These are phyloP conservation scores for Allygus modestus DNA, from an alignment of 2,888 invertebrate species.

Conservation along the genomic window DNA sequence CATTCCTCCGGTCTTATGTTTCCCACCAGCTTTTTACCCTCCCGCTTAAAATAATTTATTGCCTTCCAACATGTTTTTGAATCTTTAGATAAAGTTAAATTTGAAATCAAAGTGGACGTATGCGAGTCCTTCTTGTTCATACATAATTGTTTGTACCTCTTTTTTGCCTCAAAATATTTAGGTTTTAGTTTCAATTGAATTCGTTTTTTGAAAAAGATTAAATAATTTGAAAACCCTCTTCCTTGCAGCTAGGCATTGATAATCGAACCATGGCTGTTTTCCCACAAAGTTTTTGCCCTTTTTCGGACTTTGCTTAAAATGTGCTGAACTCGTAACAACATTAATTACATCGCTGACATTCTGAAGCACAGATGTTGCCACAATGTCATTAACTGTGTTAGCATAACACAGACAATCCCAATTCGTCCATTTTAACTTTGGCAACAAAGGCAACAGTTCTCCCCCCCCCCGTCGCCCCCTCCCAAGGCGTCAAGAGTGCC, in stretches of 20 bases:
- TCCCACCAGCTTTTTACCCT: too few relatives aligned
- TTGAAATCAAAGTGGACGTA: background rate
- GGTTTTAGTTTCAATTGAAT: background rate
- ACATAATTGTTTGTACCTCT: constrained; percentile 31
- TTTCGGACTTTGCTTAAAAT: background rate
- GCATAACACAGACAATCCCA: background rate
- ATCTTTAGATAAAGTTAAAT: background rate
- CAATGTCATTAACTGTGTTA: background rate
- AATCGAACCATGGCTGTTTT: background rate
- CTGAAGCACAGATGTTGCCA: background rate
- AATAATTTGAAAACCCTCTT: constrained; percentile 9
- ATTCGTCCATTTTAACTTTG: constrained; percentile 29
- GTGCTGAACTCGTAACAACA: background rate
- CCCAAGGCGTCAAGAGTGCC: constrained; percentile 4
- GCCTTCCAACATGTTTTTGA: constrained; percentile 52
- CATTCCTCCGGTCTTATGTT: too few relatives aligned
- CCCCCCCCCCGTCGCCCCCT: background rate
- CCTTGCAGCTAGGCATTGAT: background rate
- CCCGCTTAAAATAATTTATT: background rate
- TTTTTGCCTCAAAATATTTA: constrained; percentile 15
- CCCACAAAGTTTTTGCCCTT: background rate
- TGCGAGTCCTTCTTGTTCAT: background rate
- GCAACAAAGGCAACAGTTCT: constrained; percentile 29
- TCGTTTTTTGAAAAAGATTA: constrained; percentile 30
- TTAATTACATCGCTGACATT: background rate